Conservation (phyloP, 2,113 vertebrate genomes). For the Oophaga pumilio region DNA sequence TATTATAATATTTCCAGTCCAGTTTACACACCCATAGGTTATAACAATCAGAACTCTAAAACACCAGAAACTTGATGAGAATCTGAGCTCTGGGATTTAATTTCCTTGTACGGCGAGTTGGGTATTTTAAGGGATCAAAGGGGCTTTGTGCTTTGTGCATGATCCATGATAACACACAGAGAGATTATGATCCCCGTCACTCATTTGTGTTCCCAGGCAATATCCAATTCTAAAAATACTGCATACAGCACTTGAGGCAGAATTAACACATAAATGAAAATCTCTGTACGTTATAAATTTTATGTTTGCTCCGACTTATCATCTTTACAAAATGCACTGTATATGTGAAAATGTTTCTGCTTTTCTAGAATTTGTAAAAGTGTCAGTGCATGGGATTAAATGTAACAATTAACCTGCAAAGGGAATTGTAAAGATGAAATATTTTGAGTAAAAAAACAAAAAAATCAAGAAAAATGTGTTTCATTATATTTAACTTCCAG, state of each 20-base stretch:
- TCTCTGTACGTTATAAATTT: neutral
- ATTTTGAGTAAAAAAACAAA: neutral
- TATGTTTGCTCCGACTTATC: neutral
- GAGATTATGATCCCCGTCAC: slow-evolving; percentile 51
- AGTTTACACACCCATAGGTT: slow-evolving; percentile 8
- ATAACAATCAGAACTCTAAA: slow-evolving; percentile 29
- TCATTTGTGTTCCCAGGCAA: slow-evolving; percentile 51
- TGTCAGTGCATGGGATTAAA: neutral
- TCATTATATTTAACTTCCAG: too few species aligned
- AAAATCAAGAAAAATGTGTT: too few species aligned
- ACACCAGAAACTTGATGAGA: slow-evolving; percentile 48
- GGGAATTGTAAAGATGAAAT: neutral
- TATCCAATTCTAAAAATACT: slow-evolving; percentile 57
- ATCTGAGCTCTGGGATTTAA: slow-evolving; percentile 56
- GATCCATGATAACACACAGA: slow-evolving; percentile 52
- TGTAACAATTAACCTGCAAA: neutral
- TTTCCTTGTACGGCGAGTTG: slow-evolving; percentile 54
- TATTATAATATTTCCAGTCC: neutral
- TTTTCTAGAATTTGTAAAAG: neutral
- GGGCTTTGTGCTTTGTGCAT: slow-evolving; percentile 55
- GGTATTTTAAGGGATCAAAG: slow-evolving; percentile 55
- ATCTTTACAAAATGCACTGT: neutral
- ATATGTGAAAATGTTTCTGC: neutral
- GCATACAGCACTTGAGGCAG: neutral
- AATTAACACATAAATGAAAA: slow-evolving; percentile 49